Conservation (phyloP, 2,888 invertebrate species). For the Synanthedon myopaeformis region DNA sequence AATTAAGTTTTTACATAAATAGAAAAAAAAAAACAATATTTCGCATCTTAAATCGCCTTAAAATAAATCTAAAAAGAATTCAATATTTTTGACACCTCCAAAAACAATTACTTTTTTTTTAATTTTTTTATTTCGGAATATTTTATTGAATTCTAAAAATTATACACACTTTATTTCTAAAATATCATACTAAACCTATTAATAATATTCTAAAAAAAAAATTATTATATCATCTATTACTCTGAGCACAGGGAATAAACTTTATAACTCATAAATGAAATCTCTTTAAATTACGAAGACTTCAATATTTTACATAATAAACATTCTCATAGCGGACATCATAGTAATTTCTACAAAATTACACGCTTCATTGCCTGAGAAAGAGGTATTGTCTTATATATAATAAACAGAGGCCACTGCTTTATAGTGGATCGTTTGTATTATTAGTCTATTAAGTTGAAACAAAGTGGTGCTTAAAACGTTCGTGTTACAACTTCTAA, state of each 20-base stretch:
- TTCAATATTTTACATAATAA: constrained; percentile 1
- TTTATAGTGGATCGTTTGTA: constrained; percentile 10
- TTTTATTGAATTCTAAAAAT: too few relatives aligned
- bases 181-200: too few relatives aligned
- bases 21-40: too few relatives aligned
- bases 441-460: constrained; percentile 10
- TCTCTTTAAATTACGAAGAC: neutral
- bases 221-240: neutral
- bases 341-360: constrained; percentile 12
- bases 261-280: neutral
- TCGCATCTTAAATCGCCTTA: too few relatives aligned
- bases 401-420: constrained; percentile 6
- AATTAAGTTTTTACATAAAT: too few relatives aligned
- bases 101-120: too few relatives aligned
- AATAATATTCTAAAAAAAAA: neutral
- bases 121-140: too few relatives aligned
- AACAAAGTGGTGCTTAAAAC: too few relatives aligned
- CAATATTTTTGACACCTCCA: too few relatives aligned
- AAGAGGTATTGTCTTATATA: constrained; percentile 7
- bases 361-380: constrained; percentile 32
- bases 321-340: constrained; percentile 7
- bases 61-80: too few relatives aligned
- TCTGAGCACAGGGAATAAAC: neutral
- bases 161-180: too few relatives aligned
- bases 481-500: too few relatives aligned